Evolutionary conservation across 2,797 vertebrate genomes (phyloP).

Genomic region (Acrossocheilus wenchowensis): DNA sequence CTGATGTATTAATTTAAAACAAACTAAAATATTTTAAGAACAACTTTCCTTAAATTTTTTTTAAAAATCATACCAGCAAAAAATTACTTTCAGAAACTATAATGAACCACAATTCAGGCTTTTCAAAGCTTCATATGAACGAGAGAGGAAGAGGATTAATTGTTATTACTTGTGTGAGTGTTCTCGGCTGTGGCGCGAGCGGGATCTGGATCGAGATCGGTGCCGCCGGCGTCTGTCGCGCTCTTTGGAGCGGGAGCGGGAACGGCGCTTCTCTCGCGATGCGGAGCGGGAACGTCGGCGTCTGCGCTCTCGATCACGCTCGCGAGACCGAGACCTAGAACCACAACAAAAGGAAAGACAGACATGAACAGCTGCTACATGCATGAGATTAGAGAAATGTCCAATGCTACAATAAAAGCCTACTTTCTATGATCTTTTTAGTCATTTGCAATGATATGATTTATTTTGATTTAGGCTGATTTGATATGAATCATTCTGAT

Average conservation of each 20-base stretch:
- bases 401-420: neutral
- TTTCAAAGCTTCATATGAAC: neutral
- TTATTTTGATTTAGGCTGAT: neutral
- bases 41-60: too few relatives aligned
- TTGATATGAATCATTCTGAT: neutral
- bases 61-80: neutral
- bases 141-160: neutral
- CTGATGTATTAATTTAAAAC: too few relatives aligned
- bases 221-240: conserved; percentile 79
- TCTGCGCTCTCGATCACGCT: conserved; percentile 45
- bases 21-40: too few relatives aligned
- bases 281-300: conserved; percentile 67
- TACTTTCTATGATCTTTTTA: neutral
- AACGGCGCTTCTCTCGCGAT: conserved; percentile 79
- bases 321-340: conserved; percentile 86
- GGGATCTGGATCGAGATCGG: conserved; percentile 87
- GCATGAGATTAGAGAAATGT: neutral
- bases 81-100: neutral
- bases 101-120: neutral
- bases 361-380: neutral
- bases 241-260: conserved; percentile 56
- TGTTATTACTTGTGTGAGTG: conserved; percentile 53
- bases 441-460: neutral
- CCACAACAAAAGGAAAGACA: neutral
- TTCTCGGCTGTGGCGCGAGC: conserved; percentile 74